Evolutionary conservation across 2,797 vertebrate genomes (phyloP).

Genomic region (Acanthurus lineatus): DNA sequence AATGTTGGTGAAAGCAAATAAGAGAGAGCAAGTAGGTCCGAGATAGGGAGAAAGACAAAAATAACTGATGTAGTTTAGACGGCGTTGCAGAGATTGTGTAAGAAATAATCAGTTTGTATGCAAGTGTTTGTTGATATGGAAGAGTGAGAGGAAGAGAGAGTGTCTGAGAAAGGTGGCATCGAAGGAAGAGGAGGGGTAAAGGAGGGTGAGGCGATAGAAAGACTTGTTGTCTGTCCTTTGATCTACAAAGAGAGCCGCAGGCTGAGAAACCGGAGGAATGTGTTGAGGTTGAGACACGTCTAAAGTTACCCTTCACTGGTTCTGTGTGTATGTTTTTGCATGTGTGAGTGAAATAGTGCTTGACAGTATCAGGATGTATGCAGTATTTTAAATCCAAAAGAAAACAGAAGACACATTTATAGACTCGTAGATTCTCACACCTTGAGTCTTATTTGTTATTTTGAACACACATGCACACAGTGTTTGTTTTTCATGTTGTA

Average conservation of each 20-base stretch:
- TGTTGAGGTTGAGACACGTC: constrained; percentile 78
- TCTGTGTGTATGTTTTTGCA: constrained; percentile 26
- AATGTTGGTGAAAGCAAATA: constrained; percentile 8
- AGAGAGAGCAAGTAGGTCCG: constrained; percentile 19
- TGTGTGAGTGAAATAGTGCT: constrained; percentile 22
- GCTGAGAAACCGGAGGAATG: constrained; percentile 80
- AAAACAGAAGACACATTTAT: constrained; percentile 6
- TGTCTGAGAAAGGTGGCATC: constrained; percentile 59
- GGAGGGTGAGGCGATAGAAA: constrained; percentile 63
- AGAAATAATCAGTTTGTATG: constrained; percentile 23
- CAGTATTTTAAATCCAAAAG: constrained; percentile 5
- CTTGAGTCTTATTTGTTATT: not conserved
- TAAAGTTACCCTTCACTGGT: constrained; percentile 73
- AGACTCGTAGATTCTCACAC: not conserved
- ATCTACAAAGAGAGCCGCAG: constrained; percentile 80
- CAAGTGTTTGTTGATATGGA: constrained; percentile 41
- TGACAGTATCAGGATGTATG: not conserved
- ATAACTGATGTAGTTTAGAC: constrained; percentile 2
- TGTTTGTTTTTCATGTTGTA: not conserved
- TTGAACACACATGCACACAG: not conserved
- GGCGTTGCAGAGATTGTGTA: constrained; percentile 3
- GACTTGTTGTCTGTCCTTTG: constrained; percentile 80
- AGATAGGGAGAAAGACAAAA: constrained; percentile 26
- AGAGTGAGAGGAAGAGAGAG: constrained; percentile 44
- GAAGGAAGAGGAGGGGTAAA: constrained; percentile 64